A percentile compares a stretch with the other conserved stretches of the same genome.
Evolutionary conservation across 2,113 vertebrate species (phyloP).

Genomic region (Hyperopisus bebe): DNA sequence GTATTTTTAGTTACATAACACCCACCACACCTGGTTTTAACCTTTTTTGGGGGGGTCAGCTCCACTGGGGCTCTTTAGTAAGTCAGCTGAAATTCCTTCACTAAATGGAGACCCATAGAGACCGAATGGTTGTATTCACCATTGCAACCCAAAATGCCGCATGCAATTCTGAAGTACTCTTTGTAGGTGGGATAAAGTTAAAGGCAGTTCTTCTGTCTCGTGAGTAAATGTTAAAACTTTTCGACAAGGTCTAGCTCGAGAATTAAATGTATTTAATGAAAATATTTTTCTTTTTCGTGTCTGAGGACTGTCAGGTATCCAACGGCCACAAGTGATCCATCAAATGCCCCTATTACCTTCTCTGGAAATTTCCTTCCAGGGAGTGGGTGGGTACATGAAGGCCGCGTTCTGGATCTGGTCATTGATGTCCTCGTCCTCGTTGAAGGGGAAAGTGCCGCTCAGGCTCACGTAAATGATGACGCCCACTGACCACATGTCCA

Average conservation of each 20-base stretch:
- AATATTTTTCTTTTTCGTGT: not conserved
- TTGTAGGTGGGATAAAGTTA: not conserved
- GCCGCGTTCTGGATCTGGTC: constrained; percentile 98
- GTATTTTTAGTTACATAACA: not conserved
- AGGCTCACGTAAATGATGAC: constrained; percentile 95
- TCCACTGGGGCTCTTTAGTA: not conserved
- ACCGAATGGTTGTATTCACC: not conserved
- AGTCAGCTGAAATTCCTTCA: not conserved
- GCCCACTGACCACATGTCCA: constrained; percentile 98
- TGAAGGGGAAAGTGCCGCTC: constrained; percentile 94
- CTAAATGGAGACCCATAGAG: not conserved
- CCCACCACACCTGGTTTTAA: not conserved
- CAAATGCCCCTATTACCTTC: constrained; percentile 66
- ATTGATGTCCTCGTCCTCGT: constrained; percentile 96
- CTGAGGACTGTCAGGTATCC: not conserved
- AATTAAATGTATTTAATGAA: not conserved
- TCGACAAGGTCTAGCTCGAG: not conserved
- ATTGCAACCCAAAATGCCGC: not conserved
- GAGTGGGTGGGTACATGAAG: constrained; percentile 94
- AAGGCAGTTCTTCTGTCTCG: not conserved
- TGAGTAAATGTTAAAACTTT: not conserved
- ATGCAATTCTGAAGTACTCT: not conserved
- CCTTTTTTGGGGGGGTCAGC: not conserved
- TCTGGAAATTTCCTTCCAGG: constrained; percentile 90
- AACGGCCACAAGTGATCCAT: not conserved